Percentiles rank a stretch among this genome's conserved stretches.
These are phyloP conservation scores for Aphodius granarius DNA, from an alignment of 2,888 invertebrate species.

Conservation along the genomic window DNA sequence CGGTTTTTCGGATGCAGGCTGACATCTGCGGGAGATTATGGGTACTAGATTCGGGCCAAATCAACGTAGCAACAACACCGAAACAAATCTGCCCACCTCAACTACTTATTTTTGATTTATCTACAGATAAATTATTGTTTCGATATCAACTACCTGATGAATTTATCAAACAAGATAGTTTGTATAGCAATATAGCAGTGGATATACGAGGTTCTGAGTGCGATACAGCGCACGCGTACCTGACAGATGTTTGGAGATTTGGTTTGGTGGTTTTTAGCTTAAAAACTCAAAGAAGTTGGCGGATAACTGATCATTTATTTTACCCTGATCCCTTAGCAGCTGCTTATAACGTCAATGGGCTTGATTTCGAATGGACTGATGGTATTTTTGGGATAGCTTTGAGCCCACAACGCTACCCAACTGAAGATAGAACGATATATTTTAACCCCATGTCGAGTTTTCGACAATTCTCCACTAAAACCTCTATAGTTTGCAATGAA, in stretches of 20 bases:
- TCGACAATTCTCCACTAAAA: slow-evolving; percentile 73
- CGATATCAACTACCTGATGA: slow-evolving; percentile 60
- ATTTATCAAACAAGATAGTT: slow-evolving; percentile 66
- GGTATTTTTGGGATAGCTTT: slow-evolving; percentile 76
- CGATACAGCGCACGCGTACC: slow-evolving; percentile 65
- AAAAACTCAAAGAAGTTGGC: slow-evolving; percentile 62
- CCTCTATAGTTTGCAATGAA: slow-evolving; percentile 67
- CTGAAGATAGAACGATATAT: slow-evolving; percentile 66
- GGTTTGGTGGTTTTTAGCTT: slow-evolving; percentile 60
- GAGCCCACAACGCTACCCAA: slow-evolving; percentile 57
- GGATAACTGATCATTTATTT: slow-evolving; percentile 70
- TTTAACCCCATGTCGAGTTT: slow-evolving; percentile 84
- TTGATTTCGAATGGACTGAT: slow-evolving; percentile 75
- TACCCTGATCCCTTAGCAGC: slow-evolving; percentile 74
- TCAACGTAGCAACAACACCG: slow-evolving; percentile 67
- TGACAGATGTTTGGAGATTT: slow-evolving; percentile 72
- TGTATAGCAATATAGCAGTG: slow-evolving; percentile 56
- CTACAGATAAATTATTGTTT: slow-evolving; percentile 29
- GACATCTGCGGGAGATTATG: slow-evolving; percentile 78
- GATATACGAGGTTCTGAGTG: slow-evolving; percentile 60
- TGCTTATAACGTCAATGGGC: slow-evolving; percentile 70
- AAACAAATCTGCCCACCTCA: slow-evolving; percentile 74
- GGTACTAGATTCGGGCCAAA: slow-evolving; percentile 78
- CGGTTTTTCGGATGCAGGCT: slow-evolving; percentile 74
- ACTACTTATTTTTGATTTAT: slow-evolving; percentile 69